phyloP scores from a whole-genome alignment of 2,888 invertebrate genomes.

The Conchocele bisecta region DNA sequence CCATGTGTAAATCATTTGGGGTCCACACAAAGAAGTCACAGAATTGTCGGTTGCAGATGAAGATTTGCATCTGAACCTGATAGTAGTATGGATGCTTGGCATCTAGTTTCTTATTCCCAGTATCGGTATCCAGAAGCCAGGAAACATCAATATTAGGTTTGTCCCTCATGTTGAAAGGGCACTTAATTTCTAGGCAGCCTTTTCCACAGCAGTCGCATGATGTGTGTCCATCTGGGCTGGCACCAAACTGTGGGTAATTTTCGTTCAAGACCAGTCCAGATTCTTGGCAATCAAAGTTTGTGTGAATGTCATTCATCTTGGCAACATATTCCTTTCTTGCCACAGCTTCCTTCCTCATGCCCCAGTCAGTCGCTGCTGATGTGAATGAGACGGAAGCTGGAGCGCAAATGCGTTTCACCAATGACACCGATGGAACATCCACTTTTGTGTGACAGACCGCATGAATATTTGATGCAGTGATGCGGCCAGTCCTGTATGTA shows the following conservation, averaged over 20 bases:
- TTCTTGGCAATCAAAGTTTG: constrained; percentile 4
- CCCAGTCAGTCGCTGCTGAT: constrained; percentile 25
- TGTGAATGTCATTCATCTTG: background rate
- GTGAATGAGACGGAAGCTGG: background rate
- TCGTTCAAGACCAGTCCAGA: constrained; percentile 17
- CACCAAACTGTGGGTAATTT: constrained; percentile 31
- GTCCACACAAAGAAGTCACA: constrained; percentile 56
- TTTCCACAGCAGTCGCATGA: constrained; percentile 45
- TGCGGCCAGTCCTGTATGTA: constrained; percentile 2
- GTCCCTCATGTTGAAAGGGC: constrained; percentile 20
- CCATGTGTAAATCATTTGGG: constrained; percentile 18
- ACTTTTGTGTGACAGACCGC: constrained; percentile 6
- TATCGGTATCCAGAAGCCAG: constrained; percentile 6
- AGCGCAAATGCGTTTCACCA: constrained; percentile 1
- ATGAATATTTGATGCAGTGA: constrained; percentile 24
- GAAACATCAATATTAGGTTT: background rate
- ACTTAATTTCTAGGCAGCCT: constrained; percentile 41
- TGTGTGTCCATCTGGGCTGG: constrained; percentile 45
- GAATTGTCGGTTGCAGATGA: background rate
- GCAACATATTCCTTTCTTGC: constrained; percentile 11
- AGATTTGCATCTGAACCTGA: constrained; percentile 47
- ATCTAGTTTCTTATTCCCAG: constrained; percentile 1
- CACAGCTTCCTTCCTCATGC: constrained; percentile 3
- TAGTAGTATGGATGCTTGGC: constrained; percentile 34
- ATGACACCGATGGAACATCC: background rate